Conservation (phyloP, 2,888 invertebrate genomes). For the Omphaloscelis lunosa region DNA sequence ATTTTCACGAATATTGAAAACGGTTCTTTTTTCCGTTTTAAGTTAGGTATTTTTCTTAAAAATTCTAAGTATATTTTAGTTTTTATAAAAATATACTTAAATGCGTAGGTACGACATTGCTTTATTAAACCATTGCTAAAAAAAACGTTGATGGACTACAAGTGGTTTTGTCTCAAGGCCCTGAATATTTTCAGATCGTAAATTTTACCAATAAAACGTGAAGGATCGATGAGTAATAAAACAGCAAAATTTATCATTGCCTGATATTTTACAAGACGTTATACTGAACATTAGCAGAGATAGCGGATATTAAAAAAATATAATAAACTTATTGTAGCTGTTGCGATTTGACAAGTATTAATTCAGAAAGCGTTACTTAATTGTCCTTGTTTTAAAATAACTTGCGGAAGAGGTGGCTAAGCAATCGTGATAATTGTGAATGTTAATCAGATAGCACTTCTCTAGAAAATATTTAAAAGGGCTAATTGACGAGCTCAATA, state of each 20-base stretch:
- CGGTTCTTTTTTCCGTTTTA: not conserved
- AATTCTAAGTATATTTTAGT: slow-evolving; percentile 38
- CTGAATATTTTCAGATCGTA: slow-evolving; percentile 69
- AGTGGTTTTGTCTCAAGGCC: slow-evolving; percentile 71
- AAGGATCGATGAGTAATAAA: slow-evolving; percentile 68
- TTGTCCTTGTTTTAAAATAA: slow-evolving; percentile 2
- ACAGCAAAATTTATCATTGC: slow-evolving; percentile 65
- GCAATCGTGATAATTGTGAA: not conserved
- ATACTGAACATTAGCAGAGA: slow-evolving; percentile 31
- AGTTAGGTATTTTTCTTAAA: not conserved
- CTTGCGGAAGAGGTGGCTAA: not conserved
- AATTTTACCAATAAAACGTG: slow-evolving; percentile 60
- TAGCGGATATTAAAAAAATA: slow-evolving; percentile 36
- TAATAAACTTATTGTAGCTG: slow-evolving; percentile 45
- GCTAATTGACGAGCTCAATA: not conserved
- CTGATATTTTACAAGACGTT: slow-evolving; percentile 38
- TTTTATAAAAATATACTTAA: slow-evolving; percentile 56
- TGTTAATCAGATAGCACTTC: not conserved
- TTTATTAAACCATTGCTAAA: slow-evolving; percentile 58
- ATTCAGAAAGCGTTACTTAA: slow-evolving; percentile 13
- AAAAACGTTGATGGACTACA: slow-evolving; percentile 68
- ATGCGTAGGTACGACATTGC: slow-evolving; percentile 53
- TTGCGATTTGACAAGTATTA: slow-evolving; percentile 37
- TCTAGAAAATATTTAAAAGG: not conserved
- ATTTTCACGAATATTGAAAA: slow-evolving; percentile 16